Conservation (phyloP, 2,113 vertebrate species). For the Nerophis ophidion region DNA sequence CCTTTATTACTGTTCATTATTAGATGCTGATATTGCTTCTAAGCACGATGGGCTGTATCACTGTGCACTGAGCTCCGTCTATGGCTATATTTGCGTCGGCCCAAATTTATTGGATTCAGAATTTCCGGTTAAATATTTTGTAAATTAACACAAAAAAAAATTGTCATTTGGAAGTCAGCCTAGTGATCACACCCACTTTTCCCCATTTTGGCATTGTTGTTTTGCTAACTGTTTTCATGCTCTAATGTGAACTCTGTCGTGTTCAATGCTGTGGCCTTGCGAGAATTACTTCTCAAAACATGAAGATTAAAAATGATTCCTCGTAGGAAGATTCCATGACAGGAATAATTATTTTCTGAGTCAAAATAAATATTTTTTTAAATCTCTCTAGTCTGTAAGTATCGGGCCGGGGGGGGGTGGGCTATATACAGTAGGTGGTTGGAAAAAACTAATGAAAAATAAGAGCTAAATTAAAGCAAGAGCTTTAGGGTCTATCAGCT, state of each 20-base stretch:
- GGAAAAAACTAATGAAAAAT: constrained; percentile 42
- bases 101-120: too few relatives aligned
- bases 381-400: constrained; percentile 41
- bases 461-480: constrained; percentile 65
- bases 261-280: constrained; percentile 36
- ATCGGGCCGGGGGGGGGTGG: constrained; percentile 20
- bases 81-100: too few relatives aligned
- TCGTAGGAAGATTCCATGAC: constrained; percentile 49
- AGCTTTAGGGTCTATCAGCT: constrained; percentile 68
- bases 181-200: too few relatives aligned
- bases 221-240: constrained; percentile 17
- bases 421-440: constrained; percentile 28
- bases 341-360: constrained; percentile 61
- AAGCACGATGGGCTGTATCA: too few relatives aligned
- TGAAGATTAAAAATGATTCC: constrained; percentile 64
- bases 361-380: constrained; percentile 53
- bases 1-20: too few relatives aligned
- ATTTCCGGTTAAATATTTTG: too few relatives aligned
- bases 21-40: too few relatives aligned
- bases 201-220: too few relatives aligned
- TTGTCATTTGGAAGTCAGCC: too few relatives aligned
- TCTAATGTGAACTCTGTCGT: constrained; percentile 20
- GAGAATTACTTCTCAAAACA: constrained; percentile 60
- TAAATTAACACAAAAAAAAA: too few relatives aligned
- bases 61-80: too few relatives aligned